Conservation (phyloP, 1,140 invertebrate species). For the Leptestheria dahalacensis region DNA sequence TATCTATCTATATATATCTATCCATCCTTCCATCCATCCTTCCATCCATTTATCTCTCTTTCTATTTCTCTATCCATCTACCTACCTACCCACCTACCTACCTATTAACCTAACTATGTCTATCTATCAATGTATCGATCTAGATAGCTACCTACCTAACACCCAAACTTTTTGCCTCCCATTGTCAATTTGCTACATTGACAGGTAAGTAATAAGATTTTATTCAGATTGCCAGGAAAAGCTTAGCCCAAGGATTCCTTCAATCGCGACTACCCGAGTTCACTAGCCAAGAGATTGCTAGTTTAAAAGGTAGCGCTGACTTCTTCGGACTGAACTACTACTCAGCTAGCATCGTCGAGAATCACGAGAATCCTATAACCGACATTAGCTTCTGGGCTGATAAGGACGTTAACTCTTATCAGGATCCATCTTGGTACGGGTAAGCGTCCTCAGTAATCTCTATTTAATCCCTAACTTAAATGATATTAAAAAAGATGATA, state of each 20-base stretch:
- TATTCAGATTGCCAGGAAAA: conserved; percentile 7
- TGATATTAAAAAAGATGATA: no score
- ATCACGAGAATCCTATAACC: background rate
- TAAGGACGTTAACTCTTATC: conserved; percentile 9
- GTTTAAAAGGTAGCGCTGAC: conserved; percentile 22
- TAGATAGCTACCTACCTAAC: no score
- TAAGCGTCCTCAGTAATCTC: conserved; percentile 5
- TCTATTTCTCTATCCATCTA: no score
- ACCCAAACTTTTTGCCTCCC: no score
- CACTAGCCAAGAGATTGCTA: conserved; percentile 12
- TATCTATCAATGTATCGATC: no score
- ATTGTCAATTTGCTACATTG: no score
- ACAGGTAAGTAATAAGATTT: no score
- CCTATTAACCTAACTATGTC: no score
- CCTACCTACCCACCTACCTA: no score
- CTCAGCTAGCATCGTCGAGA: conserved; percentile 18
- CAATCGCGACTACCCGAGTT: conserved; percentile 14
- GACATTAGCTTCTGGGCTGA: conserved; percentile 8
- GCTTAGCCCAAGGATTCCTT: conserved; percentile 9
- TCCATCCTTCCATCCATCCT: no score
- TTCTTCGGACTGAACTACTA: conserved; percentile 33
- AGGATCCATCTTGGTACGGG: conserved; percentile 14
- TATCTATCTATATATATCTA: no score
- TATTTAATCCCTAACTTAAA: background rate
- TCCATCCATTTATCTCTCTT: no score